Base-by-base conservation (phyloP, 1,140 invertebrate species). In the Pogonomyrmex californicus region DNA sequence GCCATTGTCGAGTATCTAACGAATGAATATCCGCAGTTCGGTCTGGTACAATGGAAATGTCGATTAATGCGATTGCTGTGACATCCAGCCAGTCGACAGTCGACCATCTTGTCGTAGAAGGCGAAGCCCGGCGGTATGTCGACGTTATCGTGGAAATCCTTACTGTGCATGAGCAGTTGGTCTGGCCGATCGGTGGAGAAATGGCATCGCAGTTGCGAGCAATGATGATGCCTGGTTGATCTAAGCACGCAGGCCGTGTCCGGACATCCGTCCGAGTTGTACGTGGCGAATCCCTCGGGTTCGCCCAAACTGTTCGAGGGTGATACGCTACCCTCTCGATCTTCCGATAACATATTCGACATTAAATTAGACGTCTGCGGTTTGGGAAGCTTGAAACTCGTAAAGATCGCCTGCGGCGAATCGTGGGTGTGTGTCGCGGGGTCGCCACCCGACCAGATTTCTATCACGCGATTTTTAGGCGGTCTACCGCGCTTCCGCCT, bases 361-460 rank as follows among this genome's bases (percentile, higher is more conserved):
- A 95, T 92, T 92, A 95, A 89, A 94, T 92, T 86, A 91, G 94
- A 86, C 90, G 95, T 93, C 60, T 91, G 90, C 87, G 96, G 96
- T 95, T 98, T 98, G 30, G 98, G 98, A 78, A 99, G 95, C 93
- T 99, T 99, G 93, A 99, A 99, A 90, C 98, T 98, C 38, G 98
- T 98, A 93, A 99, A 99, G 88, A 99, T 98, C 7, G 98, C 98
- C 95, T 99, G 98, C 7, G 98, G 98, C 47, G 97, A 97, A 77
- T 97, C 96, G 86, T 96, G 96, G 71, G 96, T 96, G 89, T 96
- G 93, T 93, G 93, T 93, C 82, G 96, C 89, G 82, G 96, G 92
- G 78, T 96, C 89, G 93, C 96, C 97, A 89, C 97, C 97, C 87
- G 97, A 97, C 97, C 98, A 98, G 73, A 98, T 97, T 96, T 99